These are phyloP conservation scores for Polyploca ridens DNA, from an alignment of 2,888 invertebrate genomes.

Conservation along the genomic window DNA sequence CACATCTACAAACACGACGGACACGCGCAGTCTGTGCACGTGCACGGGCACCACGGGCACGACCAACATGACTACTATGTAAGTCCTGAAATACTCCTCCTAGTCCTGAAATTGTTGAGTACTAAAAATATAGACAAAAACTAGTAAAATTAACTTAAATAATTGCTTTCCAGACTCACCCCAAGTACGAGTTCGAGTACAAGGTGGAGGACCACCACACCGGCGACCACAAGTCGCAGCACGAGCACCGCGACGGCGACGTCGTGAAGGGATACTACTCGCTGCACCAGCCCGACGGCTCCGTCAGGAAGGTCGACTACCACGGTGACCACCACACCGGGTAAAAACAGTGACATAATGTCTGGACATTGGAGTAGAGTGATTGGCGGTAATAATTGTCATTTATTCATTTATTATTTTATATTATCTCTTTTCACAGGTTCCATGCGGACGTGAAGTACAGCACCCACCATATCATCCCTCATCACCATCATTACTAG, in stretches of 20 bases:
- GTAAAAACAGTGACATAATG: constrained; percentile 19
- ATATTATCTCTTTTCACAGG: constrained; percentile 27
- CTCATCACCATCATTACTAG: constrained; percentile 31
- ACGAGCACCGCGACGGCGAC: constrained; percentile 56
- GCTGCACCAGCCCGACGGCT: constrained; percentile 73
- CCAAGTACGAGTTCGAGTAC: constrained; percentile 72
- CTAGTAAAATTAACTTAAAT: no score
- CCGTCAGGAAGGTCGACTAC: constrained; percentile 77
- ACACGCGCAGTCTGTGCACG: no score
- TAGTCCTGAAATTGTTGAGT: no score
- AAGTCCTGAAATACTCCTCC: background rate
- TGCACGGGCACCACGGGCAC: no score
- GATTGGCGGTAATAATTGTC: no score
- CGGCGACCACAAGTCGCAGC: constrained; percentile 66
- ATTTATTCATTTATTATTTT: no score
- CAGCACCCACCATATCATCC: constrained; percentile 44
- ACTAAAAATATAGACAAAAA: background rate
- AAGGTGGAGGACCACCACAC: constrained; percentile 74
- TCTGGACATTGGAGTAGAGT: no score
- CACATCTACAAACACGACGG: no score
- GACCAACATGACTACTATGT: constrained; percentile 25
- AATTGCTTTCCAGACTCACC: constrained; percentile 42
- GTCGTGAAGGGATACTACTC: constrained; percentile 69
- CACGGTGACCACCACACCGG: constrained; percentile 75
- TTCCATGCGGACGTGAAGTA: constrained; percentile 55